Evolutionary conservation across 2,113 vertebrate genomes (phyloP), one percentile per base, ranked within the genome.

Genomic region (Nannobrachium achirus): DNA sequence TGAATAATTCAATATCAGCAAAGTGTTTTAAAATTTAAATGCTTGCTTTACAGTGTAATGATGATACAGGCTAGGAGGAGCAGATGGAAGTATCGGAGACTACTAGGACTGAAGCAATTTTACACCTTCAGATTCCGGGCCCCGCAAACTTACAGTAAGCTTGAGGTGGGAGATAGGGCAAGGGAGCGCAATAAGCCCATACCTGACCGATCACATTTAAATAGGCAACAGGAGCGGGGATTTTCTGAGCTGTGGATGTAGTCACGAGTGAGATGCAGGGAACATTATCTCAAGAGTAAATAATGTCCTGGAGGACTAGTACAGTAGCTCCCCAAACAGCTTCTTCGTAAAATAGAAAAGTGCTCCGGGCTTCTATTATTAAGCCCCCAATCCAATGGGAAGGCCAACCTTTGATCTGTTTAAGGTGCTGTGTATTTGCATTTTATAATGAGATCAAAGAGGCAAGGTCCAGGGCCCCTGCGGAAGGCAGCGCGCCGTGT

Each of bases 381-480:
- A 90, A 89, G 76, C 86, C 63, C 89, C 82, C 82, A 76, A 82
- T 88, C 89, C 85, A 91, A 86, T 91, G 73, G 88, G 76, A 88
- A 89, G 86, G 78, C 87, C 78, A 91, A 92, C 90, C 91, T 93
- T 93, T 94, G 92, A 93, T 94, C 90, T 89, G 88, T 89, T 92
- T 89, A 91, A 86, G 89, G 80, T 91, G 76, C 74, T 86, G 83
- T 76, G 78, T 83, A 92, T 92, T 92, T 92, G 93, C 91, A 92
- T 93, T 92, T 90, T 88, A 92, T 91, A 93, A 93, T 92, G 89
- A 91, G 88, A 93, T 93, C 88, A 90, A 91, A 89, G 55, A 68
- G 60, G 87, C 73, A 52, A 86, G 82, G 89, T 89, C 85, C 76
- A 82, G 71, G 86, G 80, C 86, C 71, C 66, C 77, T 69, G 73